Percentiles rank a stretch among this genome's conserved stretches.
phyloP scores from a whole-genome alignment of 2,797 vertebrate genomes.

The Gorsachius magnificus region DNA sequence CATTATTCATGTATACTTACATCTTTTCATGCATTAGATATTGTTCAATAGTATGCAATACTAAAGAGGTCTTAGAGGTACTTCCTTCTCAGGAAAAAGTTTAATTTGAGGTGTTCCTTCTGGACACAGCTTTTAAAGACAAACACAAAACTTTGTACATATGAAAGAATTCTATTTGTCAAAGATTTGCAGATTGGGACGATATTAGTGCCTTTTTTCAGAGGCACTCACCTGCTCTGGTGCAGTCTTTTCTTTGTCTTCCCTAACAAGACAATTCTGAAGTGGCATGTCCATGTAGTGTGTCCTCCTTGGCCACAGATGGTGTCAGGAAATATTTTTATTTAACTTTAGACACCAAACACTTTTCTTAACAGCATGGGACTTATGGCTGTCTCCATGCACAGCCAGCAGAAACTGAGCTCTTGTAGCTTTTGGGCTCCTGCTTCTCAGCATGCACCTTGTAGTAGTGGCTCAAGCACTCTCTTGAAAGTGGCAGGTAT shows the following conservation, averaged over 20 bases:
- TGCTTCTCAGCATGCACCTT: neutral
- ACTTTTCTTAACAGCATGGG: neutral
- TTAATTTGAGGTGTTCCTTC: neutral
- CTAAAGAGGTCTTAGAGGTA: neutral
- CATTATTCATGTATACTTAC: neutral
- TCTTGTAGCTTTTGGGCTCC: neutral
- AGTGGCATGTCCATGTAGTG: rapidly evolving
- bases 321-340: neutral
- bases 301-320: neutral
- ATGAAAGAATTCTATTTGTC: neutral
- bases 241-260: neutral
- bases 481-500: neutral
- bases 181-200: neutral
- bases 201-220: neutral
- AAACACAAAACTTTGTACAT: rapidly evolving
- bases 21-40: neutral
- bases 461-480: neutral
- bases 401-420: neutral
- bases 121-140: neutral
- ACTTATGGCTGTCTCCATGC: neutral
- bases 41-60: neutral
- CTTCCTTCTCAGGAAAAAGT: neutral
- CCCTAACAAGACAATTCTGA: neutral
- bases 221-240: rapidly evolving
- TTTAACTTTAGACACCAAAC: neutral